phyloP scores from a whole-genome alignment of 2,797 vertebrate genomes.

The Bradypodion ventrale region DNA sequence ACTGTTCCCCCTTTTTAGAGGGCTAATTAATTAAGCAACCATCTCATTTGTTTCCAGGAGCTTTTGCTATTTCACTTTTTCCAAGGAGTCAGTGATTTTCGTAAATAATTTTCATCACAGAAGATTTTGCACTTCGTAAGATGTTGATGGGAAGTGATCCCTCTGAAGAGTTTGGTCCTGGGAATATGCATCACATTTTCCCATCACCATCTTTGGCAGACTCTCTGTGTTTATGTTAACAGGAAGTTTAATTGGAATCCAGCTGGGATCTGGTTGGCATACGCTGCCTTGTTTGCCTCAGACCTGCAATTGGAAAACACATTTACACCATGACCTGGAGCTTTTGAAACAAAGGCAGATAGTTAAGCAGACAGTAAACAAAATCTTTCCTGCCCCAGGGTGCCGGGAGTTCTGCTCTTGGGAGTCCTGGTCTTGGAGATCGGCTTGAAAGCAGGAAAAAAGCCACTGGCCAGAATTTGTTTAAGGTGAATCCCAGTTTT shows the following conservation, averaged over 20 bases:
- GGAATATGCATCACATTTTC: conserved; percentile 55
- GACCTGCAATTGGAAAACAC: conserved; percentile 34
- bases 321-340: conserved; percentile 46
- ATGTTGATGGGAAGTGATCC: conserved; percentile 39
- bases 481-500: too few relatives aligned
- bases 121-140: conserved; percentile 44
- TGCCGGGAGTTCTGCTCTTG: too few relatives aligned
- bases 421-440: too few relatives aligned
- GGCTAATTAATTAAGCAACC: background rate
- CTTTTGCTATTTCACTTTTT: too few relatives aligned
- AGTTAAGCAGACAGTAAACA: conserved; percentile 31
- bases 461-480: too few relatives aligned
- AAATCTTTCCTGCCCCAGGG: conserved; percentile 33
- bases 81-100: background rate
- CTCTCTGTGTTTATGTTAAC: conserved; percentile 59
- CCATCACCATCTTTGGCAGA: conserved; percentile 38
- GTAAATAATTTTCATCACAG: conserved; percentile 45
- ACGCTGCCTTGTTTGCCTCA: conserved; percentile 54
- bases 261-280: conserved; percentile 61
- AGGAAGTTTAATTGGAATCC: conserved; percentile 60
- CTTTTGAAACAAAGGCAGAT: conserved; percentile 49
- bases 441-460: too few relatives aligned
- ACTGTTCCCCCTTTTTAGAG: too few relatives aligned
- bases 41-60: background rate
- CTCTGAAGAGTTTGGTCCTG: conserved; percentile 52